Evolutionary conservation across 2,113 vertebrate genomes (phyloP).

Genomic region (Pampusana beccarii): DNA sequence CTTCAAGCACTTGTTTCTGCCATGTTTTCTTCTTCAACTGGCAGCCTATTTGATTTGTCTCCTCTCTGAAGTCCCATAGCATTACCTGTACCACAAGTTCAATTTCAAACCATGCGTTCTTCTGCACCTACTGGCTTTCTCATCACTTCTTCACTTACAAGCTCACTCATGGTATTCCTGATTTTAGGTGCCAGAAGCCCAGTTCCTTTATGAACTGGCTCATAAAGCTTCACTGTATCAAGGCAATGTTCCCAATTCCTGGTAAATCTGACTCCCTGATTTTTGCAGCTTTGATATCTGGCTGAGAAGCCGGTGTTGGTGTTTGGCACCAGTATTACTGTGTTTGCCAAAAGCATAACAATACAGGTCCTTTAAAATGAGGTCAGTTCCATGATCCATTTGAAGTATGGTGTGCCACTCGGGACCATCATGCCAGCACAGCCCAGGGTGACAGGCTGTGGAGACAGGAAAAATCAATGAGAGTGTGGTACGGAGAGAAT

Average conservation of each 20-base stretch:
- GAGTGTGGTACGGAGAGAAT: neutral
- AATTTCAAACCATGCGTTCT: neutral
- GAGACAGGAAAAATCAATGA: neutral
- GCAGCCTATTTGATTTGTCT: neutral
- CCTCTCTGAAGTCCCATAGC: neutral
- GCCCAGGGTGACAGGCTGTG: neutral
- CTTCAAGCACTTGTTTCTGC: neutral
- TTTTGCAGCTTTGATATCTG: neutral
- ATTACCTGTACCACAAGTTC: neutral
- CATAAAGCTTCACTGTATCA: accelerated
- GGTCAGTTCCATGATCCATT: neutral
- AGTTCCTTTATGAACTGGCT: neutral
- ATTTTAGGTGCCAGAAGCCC: neutral
- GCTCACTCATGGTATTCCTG: neutral
- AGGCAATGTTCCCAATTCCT: neutral
- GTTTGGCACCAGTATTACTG: neutral
- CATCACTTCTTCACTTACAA: neutral
- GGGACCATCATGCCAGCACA: neutral
- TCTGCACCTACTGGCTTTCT: neutral
- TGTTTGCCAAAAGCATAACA: neutral
- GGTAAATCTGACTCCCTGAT: neutral
- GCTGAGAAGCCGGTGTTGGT: neutral
- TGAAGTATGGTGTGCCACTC: neutral
- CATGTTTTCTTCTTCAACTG: neutral
- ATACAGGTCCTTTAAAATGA: neutral